A percentile compares a stretch with the other conserved stretches of the same genome.
Evolutionary conservation across 2,113 vertebrate genomes (phyloP).

Genomic region (Pituophis catenifer): DNA sequence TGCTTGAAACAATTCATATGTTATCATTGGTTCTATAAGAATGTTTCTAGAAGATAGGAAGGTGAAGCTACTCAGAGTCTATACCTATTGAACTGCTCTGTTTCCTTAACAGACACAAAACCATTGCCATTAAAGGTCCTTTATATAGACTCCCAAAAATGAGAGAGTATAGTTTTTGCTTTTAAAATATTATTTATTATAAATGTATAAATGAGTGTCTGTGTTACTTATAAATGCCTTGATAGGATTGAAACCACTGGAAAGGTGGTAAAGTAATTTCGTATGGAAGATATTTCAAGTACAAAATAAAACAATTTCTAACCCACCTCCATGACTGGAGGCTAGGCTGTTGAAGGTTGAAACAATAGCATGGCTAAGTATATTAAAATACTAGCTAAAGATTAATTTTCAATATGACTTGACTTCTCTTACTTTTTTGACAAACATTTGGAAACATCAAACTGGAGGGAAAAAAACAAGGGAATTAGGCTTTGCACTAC

Average conservation of each 20-base stretch:
- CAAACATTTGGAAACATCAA: neutral
- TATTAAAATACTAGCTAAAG: neutral
- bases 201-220: neutral
- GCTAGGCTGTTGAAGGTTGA: neutral
- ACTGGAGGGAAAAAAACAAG: neutral
- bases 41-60: neutral
- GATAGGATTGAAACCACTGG: neutral
- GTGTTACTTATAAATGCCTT: neutral
- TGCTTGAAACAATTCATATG: neutral
- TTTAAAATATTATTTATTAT: neutral
- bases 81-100: neutral
- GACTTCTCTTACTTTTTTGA: neutral
- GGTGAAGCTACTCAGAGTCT: neutral
- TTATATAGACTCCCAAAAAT: neutral
- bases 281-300: neutral
- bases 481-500: neutral
- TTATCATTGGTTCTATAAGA: neutral
- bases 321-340: neutral
- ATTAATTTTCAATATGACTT: neutral
- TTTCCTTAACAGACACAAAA: neutral
- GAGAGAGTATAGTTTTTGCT: neutral
- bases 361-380: neutral
- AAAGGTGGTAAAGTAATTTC: neutral
- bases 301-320: neutral
- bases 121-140: neutral